A percentile compares a stretch with the other conserved stretches of the same genome.
These are phyloP conservation scores for Mythimna vitellina DNA, from an alignment of 2,888 invertebrate genomes.

Conservation along the genomic window DNA sequence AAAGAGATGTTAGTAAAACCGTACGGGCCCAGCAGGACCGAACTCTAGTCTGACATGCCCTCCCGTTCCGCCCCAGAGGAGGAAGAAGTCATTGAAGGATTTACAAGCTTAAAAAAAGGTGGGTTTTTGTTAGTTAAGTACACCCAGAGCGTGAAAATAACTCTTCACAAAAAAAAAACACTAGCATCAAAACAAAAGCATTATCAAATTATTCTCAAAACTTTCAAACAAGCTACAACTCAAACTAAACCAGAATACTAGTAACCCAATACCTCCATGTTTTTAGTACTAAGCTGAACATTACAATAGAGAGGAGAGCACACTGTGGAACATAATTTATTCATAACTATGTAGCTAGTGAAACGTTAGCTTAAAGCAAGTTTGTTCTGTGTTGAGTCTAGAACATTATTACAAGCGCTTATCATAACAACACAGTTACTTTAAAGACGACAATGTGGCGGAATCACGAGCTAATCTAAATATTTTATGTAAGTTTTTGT, in stretches of 20 bases:
- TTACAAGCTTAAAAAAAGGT: too few species aligned
- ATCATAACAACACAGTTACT: slow-evolving; percentile 49
- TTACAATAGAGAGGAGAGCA: slow-evolving; percentile 52
- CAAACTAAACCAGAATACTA: slow-evolving; percentile 12
- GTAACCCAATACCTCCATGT: slow-evolving; percentile 26
- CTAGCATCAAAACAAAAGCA: not conserved
- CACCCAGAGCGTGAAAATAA: not conserved
- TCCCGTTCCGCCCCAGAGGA: too few species aligned
- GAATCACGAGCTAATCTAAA: slow-evolving; percentile 7
- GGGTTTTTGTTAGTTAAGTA: too few species aligned
- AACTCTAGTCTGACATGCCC: too few species aligned
- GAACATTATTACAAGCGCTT: slow-evolving; percentile 49
- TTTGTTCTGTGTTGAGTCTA: slow-evolving; percentile 52
- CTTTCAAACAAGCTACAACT: slow-evolving; percentile 4
- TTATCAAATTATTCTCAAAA: not conserved
- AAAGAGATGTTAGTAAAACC: too few species aligned
- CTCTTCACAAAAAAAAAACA: too few species aligned
- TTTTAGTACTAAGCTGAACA: slow-evolving; percentile 29
- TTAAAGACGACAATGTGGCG: slow-evolving; percentile 18
- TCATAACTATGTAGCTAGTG: slow-evolving; percentile 51
- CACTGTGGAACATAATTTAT: slow-evolving; percentile 58
- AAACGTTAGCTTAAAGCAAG: slow-evolving; percentile 54
- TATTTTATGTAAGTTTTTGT: slow-evolving; percentile 5
- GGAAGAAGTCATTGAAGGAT: too few species aligned
- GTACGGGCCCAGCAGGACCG: too few species aligned